Evolutionary conservation across 2,888 invertebrate species (phyloP), one percentile per base, ranked within the genome.

Genomic region (Apodemia zela): DNA sequence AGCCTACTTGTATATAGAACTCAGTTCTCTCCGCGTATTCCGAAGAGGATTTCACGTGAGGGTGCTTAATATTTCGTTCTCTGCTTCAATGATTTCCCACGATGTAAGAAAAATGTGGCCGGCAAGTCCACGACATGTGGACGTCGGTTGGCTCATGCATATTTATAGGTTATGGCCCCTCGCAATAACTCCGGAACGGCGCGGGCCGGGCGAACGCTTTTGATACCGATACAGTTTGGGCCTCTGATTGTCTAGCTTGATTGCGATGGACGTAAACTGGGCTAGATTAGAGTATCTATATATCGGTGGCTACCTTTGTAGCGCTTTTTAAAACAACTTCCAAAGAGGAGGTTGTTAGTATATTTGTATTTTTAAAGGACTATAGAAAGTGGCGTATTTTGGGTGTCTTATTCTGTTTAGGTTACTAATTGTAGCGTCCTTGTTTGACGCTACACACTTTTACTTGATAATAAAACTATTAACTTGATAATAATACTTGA

Each of bases 61-160:
- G 38, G 13, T 38, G 2, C 13, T 11, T 45, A 45, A 45, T n/a
- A n/a, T 45, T 45, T 45, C 1, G n/a, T n/a, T 45, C 42, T 15
- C 42, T 45, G 42, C 42, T 45, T 45, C 5, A 45, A 51, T 54
- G 38, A 67, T 69, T 73, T 73, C 72, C 70, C 73, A 71, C 70
- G 72, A 72, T 45, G 54, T 54, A 54, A 71, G 72, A 72, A 73
- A 73, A 73, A 71, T 71, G 68, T 67, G 51, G 21, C 51, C 21
- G 21, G 51, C 21, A 47, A 66, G 62, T 64, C 61, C 63, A 61
- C 71, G 68, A 64, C 75, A 75, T 75, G 73, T 72, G 75, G 75
- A 64, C 68, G 73, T 72, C 72, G 72, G 75, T 75, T 75, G 69
- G 62, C 71, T 74, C 74, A 75, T 75, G 72, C 72, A 75, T 76